Evolutionary conservation across 2,888 invertebrate genomes (phyloP).

Genomic region (Meiosimyza decipiens): DNA sequence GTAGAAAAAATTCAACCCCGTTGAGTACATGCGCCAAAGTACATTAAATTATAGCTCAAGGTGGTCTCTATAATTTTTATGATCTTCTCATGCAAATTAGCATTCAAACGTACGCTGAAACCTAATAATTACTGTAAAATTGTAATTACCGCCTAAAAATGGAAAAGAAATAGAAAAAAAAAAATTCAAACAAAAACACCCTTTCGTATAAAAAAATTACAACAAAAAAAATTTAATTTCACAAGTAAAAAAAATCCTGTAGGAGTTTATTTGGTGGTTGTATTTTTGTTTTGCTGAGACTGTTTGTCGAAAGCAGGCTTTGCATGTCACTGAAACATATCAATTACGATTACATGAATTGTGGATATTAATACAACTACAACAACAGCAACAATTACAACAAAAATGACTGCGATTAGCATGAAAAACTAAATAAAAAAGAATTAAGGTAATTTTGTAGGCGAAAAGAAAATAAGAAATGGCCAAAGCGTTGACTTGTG

Average conservation of each 20-base stretch:
- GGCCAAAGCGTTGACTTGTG: slow-evolving; percentile 61
- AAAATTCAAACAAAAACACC: neutral
- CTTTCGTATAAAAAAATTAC: neutral
- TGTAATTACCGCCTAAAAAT: slow-evolving; percentile 33
- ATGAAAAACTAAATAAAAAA: slow-evolving; percentile 46
- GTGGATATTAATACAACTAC: slow-evolving; percentile 44
- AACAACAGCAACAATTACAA: slow-evolving; percentile 35
- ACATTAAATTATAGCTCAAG: neutral
- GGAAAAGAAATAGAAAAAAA: neutral
- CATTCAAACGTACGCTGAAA: slow-evolving; percentile 9
- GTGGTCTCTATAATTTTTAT: slow-evolving; percentile 31
- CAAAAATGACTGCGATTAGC: slow-evolving; percentile 52
- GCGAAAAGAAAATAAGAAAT: slow-evolving; percentile 30
- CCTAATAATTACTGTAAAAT: slow-evolving; percentile 36
- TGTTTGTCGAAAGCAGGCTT: slow-evolving; percentile 40
- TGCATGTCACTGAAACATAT: slow-evolving; percentile 62
- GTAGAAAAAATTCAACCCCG: no score
- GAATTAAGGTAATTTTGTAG: slow-evolving; percentile 37
- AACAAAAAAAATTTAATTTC: neutral
- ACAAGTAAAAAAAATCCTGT: neutral
- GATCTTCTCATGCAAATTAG: slow-evolving; percentile 31
- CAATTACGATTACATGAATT: slow-evolving; percentile 63
- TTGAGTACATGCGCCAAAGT: no score
- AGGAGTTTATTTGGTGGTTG: neutral
- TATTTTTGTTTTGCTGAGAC: neutral